Percentiles rank a stretch among this genome's conserved stretches.
Conservation (phyloP, 2,797 vertebrate species). For the Anguilla pacifica region DNA sequence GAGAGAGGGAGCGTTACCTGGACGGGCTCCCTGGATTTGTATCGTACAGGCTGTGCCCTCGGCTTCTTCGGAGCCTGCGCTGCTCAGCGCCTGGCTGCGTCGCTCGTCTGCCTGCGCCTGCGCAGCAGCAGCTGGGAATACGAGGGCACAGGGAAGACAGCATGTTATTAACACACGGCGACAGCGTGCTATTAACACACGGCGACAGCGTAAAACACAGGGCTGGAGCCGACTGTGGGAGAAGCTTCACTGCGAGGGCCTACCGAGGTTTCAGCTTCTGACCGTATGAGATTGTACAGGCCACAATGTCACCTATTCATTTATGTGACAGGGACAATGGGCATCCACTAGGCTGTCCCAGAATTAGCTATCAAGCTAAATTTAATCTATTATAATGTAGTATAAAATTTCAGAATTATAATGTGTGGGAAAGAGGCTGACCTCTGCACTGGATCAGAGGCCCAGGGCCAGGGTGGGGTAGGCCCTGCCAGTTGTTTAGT, state of each 20-base stretch:
- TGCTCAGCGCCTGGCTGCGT: conserved; percentile 75
- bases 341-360: background rate
- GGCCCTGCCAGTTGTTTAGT: background rate
- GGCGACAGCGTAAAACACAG: background rate
- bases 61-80: conserved; percentile 56
- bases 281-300: too few relatives aligned
- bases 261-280: background rate
- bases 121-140: conserved; percentile 81
- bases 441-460: background rate
- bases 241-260: background rate
- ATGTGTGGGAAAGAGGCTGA: background rate
- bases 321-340: too few relatives aligned
- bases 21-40: conserved; percentile 75
- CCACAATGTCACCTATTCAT: too few relatives aligned
- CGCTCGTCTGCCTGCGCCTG: conserved; percentile 89
- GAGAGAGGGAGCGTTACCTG: conserved; percentile 74
- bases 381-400: background rate
- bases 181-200: background rate
- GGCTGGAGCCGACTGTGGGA: background rate
- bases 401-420: background rate
- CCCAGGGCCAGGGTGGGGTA: background rate
- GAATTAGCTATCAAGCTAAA: background rate
- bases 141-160: background rate
- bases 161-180: background rate
- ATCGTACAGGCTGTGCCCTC: conserved; percentile 53